A percentile compares a stretch with the other conserved stretches of the same genome.
These are phyloP conservation scores for Nibea coibor DNA, from an alignment of 2,113 vertebrate species.

Conservation along the genomic window DNA sequence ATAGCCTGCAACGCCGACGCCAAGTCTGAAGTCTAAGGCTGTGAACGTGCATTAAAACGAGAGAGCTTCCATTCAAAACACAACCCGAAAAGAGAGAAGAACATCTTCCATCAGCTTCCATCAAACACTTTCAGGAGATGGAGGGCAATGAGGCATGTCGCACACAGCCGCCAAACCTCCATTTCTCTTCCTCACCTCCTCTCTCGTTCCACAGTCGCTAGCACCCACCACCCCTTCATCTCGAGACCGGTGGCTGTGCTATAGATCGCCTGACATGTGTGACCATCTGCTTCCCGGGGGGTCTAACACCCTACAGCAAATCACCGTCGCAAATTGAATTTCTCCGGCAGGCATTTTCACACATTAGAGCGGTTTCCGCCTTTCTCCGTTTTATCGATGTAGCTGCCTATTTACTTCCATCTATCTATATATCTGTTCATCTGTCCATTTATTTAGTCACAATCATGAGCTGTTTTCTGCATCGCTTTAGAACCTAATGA, in stretches of 20 bases:
- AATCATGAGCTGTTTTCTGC: slow-evolving; percentile 1
- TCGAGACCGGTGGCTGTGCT: background rate
- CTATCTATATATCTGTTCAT: background rate
- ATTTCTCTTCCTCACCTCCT: slow-evolving; percentile 10
- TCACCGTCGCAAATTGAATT: slow-evolving; percentile 56
- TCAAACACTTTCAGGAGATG: slow-evolving; percentile 7
- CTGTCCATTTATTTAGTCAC: background rate
- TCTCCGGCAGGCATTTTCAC: slow-evolving; percentile 44
- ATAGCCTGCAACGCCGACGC: slow-evolving; percentile 1
- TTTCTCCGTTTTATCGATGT: background rate
- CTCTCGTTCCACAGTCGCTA: background rate
- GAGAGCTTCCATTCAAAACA: slow-evolving; percentile 14
- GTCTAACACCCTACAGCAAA: slow-evolving; percentile 42
- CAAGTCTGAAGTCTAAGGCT: background rate
- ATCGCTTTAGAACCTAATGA: slow-evolving; percentile 12
- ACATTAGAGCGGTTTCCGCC: slow-evolving; percentile 13
- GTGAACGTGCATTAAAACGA: slow-evolving; percentile 3
- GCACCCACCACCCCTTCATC: slow-evolving; percentile 7
- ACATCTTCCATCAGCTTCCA: background rate
- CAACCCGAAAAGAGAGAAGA: slow-evolving; percentile 22
- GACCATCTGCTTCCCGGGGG: slow-evolving; percentile 49
- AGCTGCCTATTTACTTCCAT: too few species aligned
- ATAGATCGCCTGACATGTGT: slow-evolving; percentile 48
- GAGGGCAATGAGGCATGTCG: slow-evolving; percentile 13
- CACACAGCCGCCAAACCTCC: slow-evolving; percentile 1